Evolutionary conservation across 2,888 invertebrate genomes (phyloP).

Genomic region (Phengaris alcon): DNA sequence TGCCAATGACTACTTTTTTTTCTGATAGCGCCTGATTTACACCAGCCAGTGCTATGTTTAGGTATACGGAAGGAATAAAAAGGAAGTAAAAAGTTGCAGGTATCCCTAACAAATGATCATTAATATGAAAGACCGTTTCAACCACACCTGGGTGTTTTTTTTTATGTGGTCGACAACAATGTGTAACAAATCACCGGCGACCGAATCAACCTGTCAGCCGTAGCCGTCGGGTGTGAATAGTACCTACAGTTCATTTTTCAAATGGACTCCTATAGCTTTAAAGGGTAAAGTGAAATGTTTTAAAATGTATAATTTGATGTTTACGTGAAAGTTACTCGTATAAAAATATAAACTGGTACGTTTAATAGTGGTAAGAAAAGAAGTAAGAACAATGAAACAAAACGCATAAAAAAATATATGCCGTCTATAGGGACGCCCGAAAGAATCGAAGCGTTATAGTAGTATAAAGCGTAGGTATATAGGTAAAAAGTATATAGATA

Average conservation of each 20-base stretch:
- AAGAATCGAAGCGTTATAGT: no score
- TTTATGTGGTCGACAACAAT: conserved; percentile 31
- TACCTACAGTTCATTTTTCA: conserved; percentile 28
- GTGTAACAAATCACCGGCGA: conserved; percentile 44
- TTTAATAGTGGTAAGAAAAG: neutral
- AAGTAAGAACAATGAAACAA: neutral
- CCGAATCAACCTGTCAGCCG: conserved; percentile 45
- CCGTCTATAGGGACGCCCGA: no score
- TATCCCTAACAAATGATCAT: conserved; percentile 12
- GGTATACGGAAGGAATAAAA: neutral
- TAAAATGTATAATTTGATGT: neutral
- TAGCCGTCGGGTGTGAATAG: conserved; percentile 37
- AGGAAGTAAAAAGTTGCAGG: conserved; percentile 12
- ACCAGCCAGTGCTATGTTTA: neutral
- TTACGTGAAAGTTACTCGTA: no score
- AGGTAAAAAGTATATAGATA: no score
- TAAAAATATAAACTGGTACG: neutral
- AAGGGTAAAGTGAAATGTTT: conserved; percentile 6
- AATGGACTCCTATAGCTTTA: neutral
- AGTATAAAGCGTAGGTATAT: no score
- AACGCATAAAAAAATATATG: neutral
- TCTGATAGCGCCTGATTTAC: neutral
- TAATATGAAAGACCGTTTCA: neutral
- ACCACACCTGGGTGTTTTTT: conserved; percentile 5
- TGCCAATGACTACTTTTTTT: neutral